These are phyloP conservation scores for Lepidurus arcticus DNA, from an alignment of 1,140 invertebrate species.

Conservation along the genomic window DNA sequence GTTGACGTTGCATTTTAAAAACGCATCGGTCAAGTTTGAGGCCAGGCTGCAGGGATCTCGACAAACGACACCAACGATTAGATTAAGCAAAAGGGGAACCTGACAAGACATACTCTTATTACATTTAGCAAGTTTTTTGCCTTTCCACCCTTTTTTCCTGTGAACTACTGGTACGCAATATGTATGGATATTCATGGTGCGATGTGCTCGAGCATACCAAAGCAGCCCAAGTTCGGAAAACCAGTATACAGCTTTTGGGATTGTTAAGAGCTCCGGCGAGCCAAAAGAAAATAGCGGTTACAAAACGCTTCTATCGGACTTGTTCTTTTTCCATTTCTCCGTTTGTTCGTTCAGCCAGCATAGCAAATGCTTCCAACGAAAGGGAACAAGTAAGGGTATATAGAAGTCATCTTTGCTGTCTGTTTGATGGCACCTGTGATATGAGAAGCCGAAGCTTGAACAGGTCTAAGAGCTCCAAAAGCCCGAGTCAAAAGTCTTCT, in stretches of 20 bases:
- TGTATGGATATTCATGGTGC: not conserved
- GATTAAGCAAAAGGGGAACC: not conserved
- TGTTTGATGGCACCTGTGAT: constrained; percentile 21
- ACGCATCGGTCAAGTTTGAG: too few relatives aligned
- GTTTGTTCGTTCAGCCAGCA: not conserved
- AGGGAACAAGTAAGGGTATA: not conserved
- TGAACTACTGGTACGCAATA: not conserved
- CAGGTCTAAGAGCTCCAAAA: constrained; percentile 8
- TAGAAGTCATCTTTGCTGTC: constrained; percentile 10
- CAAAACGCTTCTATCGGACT: not conserved
- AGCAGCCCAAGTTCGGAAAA: not conserved
- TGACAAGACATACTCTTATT: constrained; percentile 8
- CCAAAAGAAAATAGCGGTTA: not conserved
- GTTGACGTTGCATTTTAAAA: constrained; percentile 2
- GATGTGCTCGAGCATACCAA: constrained; percentile 18
- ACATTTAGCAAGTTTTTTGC: not conserved
- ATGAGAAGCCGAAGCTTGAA: not conserved
- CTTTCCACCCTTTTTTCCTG: not conserved
- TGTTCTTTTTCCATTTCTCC: not conserved
- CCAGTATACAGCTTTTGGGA: not conserved
- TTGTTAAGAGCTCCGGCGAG: not conserved
- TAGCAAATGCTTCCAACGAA: not conserved
- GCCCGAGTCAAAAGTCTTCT: not conserved
- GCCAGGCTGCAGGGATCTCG: not conserved
- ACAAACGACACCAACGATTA: constrained; percentile 5